Percentiles rank a stretch among this genome's conserved stretches.
These are phyloP conservation scores for Echinarachnius parma DNA, from an alignment of 53 echinoderm and acorn worm species.

Conservation along the genomic window DNA sequence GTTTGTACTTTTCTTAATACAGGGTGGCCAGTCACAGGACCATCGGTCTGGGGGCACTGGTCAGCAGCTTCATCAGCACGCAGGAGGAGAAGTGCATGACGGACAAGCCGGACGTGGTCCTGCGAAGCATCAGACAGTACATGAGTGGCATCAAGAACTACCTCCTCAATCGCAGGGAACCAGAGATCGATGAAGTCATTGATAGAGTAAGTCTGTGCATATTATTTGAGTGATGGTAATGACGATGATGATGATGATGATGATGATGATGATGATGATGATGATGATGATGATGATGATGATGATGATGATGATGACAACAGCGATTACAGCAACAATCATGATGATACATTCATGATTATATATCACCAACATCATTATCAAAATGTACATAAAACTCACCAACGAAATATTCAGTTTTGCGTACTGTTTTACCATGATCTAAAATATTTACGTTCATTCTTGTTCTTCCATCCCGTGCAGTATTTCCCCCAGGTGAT, in stretches of 20 bases:
- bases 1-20: not conserved
- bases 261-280: conserved; percentile 27
- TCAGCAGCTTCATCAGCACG: conserved; percentile 65
- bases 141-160: conserved; percentile 93
- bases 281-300: conserved; percentile 15
- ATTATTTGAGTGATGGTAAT: no score
- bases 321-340: not conserved
- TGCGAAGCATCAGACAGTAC: conserved; percentile 76
- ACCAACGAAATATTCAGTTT: no score
- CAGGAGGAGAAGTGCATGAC: conserved; percentile 59
- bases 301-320: conserved; percentile 1
- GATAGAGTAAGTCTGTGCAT: conserved; percentile 64
- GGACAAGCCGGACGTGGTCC: conserved; percentile 71
- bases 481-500: conserved; percentile 58
- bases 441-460: no score
- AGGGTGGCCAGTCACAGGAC: conserved; percentile 63
- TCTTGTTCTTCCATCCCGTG: not conserved
- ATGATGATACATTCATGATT: no score
- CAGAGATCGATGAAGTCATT: conserved; percentile 71
- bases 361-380: no score
- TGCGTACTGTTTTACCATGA: no score
- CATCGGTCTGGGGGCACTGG: conserved; percentile 62
- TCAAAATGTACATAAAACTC: no score
- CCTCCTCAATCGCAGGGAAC: conserved; percentile 73
- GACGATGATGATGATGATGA: conserved; percentile 18